Evolutionary conservation across 2,113 vertebrate genomes (phyloP).

Genomic region (Candoia aspera): DNA sequence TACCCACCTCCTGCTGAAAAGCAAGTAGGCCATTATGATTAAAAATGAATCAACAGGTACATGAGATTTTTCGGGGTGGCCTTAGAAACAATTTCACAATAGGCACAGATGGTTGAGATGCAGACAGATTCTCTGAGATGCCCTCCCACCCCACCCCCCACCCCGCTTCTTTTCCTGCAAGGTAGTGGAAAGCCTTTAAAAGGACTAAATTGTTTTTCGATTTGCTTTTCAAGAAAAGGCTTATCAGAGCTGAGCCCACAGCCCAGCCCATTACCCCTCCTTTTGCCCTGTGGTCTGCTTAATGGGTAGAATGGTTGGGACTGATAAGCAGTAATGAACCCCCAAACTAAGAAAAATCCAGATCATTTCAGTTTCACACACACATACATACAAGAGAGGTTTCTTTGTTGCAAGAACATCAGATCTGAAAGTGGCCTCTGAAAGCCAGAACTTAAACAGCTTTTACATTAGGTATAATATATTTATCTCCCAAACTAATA

Average conservation of each 20-base stretch:
- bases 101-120: constrained; percentile 60
- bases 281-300: constrained; percentile 66
- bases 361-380: constrained; percentile 61
- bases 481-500: not conserved
- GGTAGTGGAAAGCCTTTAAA: constrained; percentile 71
- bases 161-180: constrained; percentile 42
- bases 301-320: constrained; percentile 69
- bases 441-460: not conserved
- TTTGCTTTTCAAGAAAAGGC: constrained; percentile 69
- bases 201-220: constrained; percentile 72
- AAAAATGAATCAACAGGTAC: constrained; percentile 65
- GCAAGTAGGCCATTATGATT: constrained; percentile 52
- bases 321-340: constrained; percentile 66
- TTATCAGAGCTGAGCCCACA: constrained; percentile 62
- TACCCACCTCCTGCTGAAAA: constrained; percentile 47
- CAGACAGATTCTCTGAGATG: constrained; percentile 58
- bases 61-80: constrained; percentile 57
- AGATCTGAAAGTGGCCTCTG: not conserved
- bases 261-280: constrained; percentile 34
- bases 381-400: not conserved
- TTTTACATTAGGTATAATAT: not conserved
- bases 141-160: constrained; percentile 36
- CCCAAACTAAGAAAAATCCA: constrained; percentile 43
- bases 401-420: not conserved
- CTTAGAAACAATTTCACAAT: constrained; percentile 58